phyloP scores from a whole-genome alignment of 2,113 vertebrate species.

The Oryzias curvinotus region DNA sequence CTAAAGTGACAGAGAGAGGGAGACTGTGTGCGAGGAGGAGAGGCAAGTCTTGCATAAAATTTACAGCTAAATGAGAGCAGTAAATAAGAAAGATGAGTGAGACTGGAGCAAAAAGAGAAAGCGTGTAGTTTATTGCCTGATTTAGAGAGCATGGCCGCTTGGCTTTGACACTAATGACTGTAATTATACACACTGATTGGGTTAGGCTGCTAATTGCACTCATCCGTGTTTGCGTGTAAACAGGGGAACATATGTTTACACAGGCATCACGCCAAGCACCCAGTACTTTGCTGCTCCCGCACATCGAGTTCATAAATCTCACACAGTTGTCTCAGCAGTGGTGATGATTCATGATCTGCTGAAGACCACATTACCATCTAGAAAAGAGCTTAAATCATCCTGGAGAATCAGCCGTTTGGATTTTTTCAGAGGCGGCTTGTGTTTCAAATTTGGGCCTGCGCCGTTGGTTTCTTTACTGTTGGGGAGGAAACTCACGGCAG shows the following conservation, averaged over 20 bases:
- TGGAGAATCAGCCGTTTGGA: constrained; percentile 41
- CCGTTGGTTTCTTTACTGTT: constrained; percentile 18
- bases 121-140: constrained; percentile 63
- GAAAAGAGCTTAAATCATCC: constrained; percentile 62
- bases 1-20: constrained; percentile 49
- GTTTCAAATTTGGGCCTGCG: constrained; percentile 28
- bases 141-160: constrained; percentile 68
- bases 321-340: constrained; percentile 60
- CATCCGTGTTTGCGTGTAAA: constrained; percentile 66
- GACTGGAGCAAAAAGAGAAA: constrained; percentile 36
- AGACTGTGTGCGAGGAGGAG: constrained; percentile 42
- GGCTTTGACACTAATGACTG: constrained; percentile 73
- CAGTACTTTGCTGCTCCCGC: constrained; percentile 47
- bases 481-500: constrained; percentile 17
- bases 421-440: constrained; percentile 45
- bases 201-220: constrained; percentile 76
- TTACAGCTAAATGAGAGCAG: constrained; percentile 56
- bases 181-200: constrained; percentile 76
- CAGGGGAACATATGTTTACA: constrained; percentile 71
- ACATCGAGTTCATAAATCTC: constrained; percentile 68
- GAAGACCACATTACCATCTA: constrained; percentile 61
- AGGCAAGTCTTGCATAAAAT: constrained; percentile 61
- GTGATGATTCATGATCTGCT: constrained; percentile 65
- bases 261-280: constrained; percentile 58
- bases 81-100: constrained; percentile 72